These are phyloP conservation scores for Protodeltote pygarga DNA, from an alignment of 2,888 invertebrate species.

Conservation along the genomic window DNA sequence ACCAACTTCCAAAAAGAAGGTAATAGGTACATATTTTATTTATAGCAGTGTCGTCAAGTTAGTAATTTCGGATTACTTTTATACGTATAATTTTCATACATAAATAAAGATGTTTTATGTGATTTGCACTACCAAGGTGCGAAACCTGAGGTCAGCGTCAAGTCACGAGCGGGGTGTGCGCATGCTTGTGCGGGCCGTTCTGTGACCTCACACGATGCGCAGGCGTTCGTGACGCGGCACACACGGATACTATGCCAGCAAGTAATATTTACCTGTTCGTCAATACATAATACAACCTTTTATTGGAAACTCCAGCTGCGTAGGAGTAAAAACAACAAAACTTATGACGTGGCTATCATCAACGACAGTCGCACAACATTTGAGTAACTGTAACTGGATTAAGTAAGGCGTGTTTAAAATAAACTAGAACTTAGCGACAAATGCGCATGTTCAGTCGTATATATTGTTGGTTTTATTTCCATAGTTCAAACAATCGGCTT, in stretches of 20 bases:
- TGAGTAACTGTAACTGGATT: not conserved
- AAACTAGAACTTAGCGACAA: no score
- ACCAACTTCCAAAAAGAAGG: no score
- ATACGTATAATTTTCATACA: constrained; percentile 7
- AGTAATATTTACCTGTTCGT: constrained; percentile 23
- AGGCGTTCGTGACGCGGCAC: constrained; percentile 32
- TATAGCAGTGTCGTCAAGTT: no score
- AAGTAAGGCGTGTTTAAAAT: not conserved
- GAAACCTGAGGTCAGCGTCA: constrained; percentile 43
- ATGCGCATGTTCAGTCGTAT: no score
- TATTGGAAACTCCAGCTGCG: constrained; percentile 12
- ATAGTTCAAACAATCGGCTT: constrained; percentile 6
- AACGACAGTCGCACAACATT: not conserved
- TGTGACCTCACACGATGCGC: constrained; percentile 44
- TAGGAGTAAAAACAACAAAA: not conserved
- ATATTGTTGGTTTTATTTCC: constrained; percentile 5
- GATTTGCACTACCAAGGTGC: constrained; percentile 23
- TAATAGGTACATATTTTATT: no score
- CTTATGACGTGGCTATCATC: not conserved
- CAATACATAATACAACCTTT: constrained; percentile 12
- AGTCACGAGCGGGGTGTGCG: constrained; percentile 45
- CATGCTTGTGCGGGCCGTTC: constrained; percentile 13
- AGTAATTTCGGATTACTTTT: constrained; percentile 9
- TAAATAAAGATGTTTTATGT: constrained; percentile 23
- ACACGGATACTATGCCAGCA: constrained; percentile 8